A percentile compares a stretch with the other conserved stretches of the same genome.
phyloP scores from a whole-genome alignment of 1,140 invertebrate genomes.

The Bombus sibiricus region DNA sequence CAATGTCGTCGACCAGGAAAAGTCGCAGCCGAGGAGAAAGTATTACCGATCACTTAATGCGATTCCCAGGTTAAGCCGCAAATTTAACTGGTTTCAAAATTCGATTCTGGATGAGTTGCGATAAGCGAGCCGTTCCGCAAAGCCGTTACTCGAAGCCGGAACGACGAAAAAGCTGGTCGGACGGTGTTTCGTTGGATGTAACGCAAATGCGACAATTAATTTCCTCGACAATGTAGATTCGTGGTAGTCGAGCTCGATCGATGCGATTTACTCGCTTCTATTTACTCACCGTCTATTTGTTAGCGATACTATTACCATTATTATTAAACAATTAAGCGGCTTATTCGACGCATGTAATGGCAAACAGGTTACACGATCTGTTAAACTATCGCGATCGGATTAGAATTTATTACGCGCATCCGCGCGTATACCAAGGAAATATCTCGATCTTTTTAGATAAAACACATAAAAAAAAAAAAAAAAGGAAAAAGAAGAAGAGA shows the following conservation, averaged over 20 bases:
- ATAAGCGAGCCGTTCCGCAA: background rate
- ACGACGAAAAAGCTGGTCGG: background rate
- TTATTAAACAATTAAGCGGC: slow-evolving; percentile 66
- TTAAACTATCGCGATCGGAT: slow-evolving; percentile 51
- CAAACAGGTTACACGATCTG: slow-evolving; percentile 62
- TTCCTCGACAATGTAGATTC: slow-evolving; percentile 35
- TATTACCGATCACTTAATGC: background rate
- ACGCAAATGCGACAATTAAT: slow-evolving; percentile 47
- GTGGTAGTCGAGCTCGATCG: slow-evolving; percentile 33
- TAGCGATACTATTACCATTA: slow-evolving; percentile 63
- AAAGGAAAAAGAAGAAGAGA: no score
- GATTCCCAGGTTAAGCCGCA: slow-evolving; percentile 10
- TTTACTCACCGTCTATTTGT: slow-evolving; percentile 58
- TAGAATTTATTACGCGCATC: slow-evolving; percentile 29
- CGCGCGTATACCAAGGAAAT: background rate
- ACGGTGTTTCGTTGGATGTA: background rate
- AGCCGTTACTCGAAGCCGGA: background rate
- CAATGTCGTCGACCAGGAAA: background rate
- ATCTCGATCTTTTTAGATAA: background rate
- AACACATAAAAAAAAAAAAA: fast-evolving
- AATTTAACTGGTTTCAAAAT: slow-evolving; percentile 23
- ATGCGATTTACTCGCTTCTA: slow-evolving; percentile 44
- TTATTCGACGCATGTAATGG: slow-evolving; percentile 61
- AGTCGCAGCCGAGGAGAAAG: background rate
- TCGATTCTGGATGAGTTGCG: slow-evolving; percentile 12